Conservation (phyloP, 1,140 invertebrate species). For the Drosophila cardini region DNA sequence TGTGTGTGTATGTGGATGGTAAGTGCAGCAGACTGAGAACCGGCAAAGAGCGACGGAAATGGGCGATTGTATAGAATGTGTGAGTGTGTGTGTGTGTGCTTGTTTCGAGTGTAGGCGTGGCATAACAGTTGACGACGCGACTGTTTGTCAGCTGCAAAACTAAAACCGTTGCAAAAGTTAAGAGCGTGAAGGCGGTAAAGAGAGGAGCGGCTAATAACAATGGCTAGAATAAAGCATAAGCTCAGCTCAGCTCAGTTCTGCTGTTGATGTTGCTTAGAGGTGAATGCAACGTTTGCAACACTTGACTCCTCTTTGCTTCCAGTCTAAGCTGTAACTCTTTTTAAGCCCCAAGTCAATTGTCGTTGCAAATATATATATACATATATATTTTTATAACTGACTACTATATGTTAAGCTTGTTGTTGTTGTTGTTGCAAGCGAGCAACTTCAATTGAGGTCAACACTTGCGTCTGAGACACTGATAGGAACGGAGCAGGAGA, state of each 20-base stretch:
- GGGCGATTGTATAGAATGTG: constrained; percentile 26
- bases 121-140: constrained; percentile 13
- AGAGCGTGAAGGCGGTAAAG: neutral
- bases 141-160: constrained; percentile 39
- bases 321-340: neutral
- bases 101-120: constrained; percentile 46
- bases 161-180: constrained; percentile 22
- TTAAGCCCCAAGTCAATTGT: constrained; percentile 20
- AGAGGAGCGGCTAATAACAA: constrained; percentile 7
- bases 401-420: constrained; percentile 16
- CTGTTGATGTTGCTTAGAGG: constrained; percentile 6
- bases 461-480: constrained; percentile 32
- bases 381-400: constrained; percentile 61
- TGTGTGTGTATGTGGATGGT: constrained; percentile 8
- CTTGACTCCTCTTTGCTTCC: constrained; percentile 20
- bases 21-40: constrained; percentile 14
- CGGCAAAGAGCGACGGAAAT: constrained; percentile 45
- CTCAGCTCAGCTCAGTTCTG: neutral
- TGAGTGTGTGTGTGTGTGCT: constrained; percentile 1
- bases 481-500: neutral
- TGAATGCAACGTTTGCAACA: constrained; percentile 15
- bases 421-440: constrained; percentile 27
- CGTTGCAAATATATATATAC: constrained; percentile 13
- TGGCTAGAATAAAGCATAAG: neutral
- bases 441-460: constrained; percentile 55